Base-by-base conservation (phyloP, 2,797 vertebrate species). In the Neoniphon sammara region DNA sequence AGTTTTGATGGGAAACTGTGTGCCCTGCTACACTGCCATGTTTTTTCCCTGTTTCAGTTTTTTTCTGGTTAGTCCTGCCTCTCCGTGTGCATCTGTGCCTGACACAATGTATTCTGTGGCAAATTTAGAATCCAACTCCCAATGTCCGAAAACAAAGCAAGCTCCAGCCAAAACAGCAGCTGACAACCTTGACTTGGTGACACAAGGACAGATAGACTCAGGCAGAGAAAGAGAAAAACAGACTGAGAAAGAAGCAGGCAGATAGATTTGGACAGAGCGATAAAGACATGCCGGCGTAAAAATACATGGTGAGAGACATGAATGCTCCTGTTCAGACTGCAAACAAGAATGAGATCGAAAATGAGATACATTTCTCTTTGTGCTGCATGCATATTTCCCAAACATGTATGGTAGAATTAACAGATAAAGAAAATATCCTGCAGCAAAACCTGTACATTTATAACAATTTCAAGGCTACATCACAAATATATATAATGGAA, bases 151-250 rank as follows among this genome's bases (percentile, higher is more conserved):
- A 79, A 49, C 59, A 62, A 55, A 36, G 55, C 4, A 15, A 21
- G 53, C 23, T 27, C 25, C 39, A 61, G 72, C 66, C 67, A 47
- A 42, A 66, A 58, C 71, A 65, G 55, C 54, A 61, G 66, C 25
- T 42, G 55, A 59, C 44, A 55, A 57, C 46, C 42, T 53, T 54
- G 52, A 56, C 23, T 58, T 3, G 0, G 39, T 12, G 49, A 36
- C 20, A 61, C 5, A 23, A 34, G 42, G 7, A 12, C 21, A 42
- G 21, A 66, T 2, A 30, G 20, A 21, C 9, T 23, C 1, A 23
- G 50, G 23, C 9, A 21, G 50, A 52, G 50, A 52, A n/a, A 52
- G 50, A 52, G 50, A 52, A 20, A 20, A 27, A 27, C 25, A 27
- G 25, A n/a, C n/a, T n/a, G n/a, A 27, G 25, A 27, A 27, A 52